phyloP scores from a whole-genome alignment of 2,797 vertebrate species.

The Sparus aurata region DNA sequence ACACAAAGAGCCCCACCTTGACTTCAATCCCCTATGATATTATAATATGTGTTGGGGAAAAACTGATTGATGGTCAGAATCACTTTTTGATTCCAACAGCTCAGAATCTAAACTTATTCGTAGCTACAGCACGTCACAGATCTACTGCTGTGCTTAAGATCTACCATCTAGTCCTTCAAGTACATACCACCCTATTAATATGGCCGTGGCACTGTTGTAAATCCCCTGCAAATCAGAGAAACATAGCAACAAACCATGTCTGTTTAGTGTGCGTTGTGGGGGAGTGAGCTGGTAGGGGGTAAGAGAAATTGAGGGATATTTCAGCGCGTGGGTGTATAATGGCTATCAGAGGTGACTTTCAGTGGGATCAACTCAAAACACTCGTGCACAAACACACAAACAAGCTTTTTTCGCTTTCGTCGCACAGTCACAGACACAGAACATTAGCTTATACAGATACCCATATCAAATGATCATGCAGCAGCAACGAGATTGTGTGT shows the following conservation, averaged over 20 bases:
- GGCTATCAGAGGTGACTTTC: constrained; percentile 84
- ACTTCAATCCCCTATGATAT: constrained; percentile 12
- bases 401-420: constrained; percentile 47
- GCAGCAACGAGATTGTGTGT: constrained; percentile 46
- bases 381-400: constrained; percentile 73
- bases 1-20: constrained; percentile 41
- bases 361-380: constrained; percentile 79
- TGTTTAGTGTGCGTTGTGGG: constrained; percentile 74
- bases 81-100: constrained; percentile 55
- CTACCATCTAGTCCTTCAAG: constrained; percentile 62
- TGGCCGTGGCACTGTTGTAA: constrained; percentile 51
- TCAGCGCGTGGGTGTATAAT: constrained; percentile 80
- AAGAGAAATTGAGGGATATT: constrained; percentile 79
- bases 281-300: constrained; percentile 77
- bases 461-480: constrained; percentile 63
- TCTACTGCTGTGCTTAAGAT: constrained; percentile 70
- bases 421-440: constrained; percentile 57
- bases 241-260: constrained; percentile 64
- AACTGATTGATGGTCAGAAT: constrained; percentile 48
- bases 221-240: constrained; percentile 75
- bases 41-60: constrained; percentile 7
- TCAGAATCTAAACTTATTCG: constrained; percentile 39
- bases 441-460: constrained; percentile 69
- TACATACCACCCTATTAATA: constrained; percentile 60
- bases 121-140: constrained; percentile 31